Percentiles rank a stretch among this genome's conserved stretches.
phyloP scores from a whole-genome alignment of 2,888 invertebrate species.

The Resseliella maxima region DNA sequence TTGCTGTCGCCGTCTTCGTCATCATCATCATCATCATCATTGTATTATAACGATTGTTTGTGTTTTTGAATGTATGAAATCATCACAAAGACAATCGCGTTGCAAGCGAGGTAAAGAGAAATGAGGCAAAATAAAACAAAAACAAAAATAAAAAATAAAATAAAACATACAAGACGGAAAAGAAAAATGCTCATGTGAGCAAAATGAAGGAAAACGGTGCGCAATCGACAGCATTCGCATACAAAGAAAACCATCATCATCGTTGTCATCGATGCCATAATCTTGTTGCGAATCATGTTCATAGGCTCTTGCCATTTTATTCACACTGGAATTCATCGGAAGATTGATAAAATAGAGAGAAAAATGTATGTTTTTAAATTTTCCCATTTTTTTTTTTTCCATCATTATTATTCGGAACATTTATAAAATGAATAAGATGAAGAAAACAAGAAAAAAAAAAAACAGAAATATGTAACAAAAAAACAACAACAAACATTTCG shows the following conservation, averaged over 20 bases:
- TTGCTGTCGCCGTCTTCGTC: too few species aligned
- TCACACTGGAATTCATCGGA: neutral
- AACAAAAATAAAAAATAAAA: too few species aligned
- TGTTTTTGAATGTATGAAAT: conserved; percentile 1
- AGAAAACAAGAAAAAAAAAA: neutral
- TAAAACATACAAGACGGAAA: neutral
- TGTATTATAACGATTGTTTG: too few species aligned
- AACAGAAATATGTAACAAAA: neutral
- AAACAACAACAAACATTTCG: too few species aligned
- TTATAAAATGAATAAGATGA: neutral
- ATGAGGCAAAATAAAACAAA: neutral
- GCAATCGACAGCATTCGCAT: conserved; percentile 36
- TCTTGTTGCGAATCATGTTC: conserved; percentile 39
- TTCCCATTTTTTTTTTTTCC: too few species aligned
- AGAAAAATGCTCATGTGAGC: conserved; percentile 45
- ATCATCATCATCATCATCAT: too few species aligned
- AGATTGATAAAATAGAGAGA: neutral
- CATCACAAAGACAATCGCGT: neutral
- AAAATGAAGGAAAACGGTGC: conserved; percentile 40
- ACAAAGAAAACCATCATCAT: conserved; percentile 41
- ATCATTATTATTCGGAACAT: conserved; percentile 29
- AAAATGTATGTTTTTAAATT: too few species aligned
- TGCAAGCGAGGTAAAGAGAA: neutral
- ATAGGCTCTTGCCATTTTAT: neutral
- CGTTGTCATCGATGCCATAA: conserved; percentile 52